Conservation (phyloP, 2,797 vertebrate species). For the Ispidina picta region DNA sequence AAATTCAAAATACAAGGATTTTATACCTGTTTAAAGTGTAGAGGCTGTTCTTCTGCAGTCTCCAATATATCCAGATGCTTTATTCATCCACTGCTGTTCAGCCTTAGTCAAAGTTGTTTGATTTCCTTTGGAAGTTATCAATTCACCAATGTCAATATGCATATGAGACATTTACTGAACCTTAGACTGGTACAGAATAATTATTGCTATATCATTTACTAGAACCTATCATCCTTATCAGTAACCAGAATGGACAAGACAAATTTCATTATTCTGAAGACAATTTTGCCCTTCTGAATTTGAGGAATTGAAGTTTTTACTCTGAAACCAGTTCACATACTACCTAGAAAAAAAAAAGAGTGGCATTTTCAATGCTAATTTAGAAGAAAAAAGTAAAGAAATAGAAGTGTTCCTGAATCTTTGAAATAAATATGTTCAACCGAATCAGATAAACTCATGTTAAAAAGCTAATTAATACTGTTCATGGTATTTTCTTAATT, state of each 20-base stretch:
- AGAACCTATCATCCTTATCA: background rate
- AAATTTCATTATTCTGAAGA: constrained; percentile 12
- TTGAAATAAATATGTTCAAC: background rate
- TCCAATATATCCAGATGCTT: constrained; percentile 28
- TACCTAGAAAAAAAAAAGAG: background rate
- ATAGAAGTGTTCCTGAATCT: background rate
- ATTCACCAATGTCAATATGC: background rate
- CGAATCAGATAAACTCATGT: background rate
- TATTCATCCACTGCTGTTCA: constrained; percentile 53
- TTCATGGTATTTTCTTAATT: constrained; percentile 42
- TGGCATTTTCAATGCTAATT: background rate
- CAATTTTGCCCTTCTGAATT: background rate
- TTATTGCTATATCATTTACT: background rate
- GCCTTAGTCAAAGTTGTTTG: background rate
- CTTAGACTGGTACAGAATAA: background rate
- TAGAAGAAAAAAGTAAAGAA: background rate
- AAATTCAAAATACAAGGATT: background rate
- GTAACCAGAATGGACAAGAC: background rate
- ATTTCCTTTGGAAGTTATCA: background rate
- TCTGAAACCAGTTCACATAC: background rate
- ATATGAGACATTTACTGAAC: background rate
- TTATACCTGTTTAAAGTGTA: constrained; percentile 3
- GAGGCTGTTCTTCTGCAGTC: background rate
- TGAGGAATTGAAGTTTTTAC: background rate
- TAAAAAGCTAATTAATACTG: constrained; percentile 12